Evolutionary conservation across 1,140 invertebrate genomes (phyloP).

Genomic region (Monomorium pharaonis): DNA sequence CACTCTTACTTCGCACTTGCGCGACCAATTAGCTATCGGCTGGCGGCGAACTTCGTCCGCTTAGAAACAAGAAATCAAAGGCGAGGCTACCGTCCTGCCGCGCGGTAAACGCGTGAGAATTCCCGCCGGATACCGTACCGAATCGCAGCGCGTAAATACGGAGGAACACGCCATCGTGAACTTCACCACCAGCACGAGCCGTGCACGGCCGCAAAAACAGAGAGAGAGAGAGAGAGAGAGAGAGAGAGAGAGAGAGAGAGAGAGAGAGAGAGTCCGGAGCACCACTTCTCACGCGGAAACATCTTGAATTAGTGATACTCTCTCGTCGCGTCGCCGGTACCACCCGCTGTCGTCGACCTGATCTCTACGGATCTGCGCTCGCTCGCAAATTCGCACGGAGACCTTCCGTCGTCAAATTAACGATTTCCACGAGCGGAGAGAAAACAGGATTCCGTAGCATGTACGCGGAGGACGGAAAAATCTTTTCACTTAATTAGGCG

Average conservation of each 20-base stretch:
- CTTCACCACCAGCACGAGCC: not conserved
- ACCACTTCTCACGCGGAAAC: constrained; percentile 68
- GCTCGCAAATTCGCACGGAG: constrained; percentile 62
- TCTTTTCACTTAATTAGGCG: constrained; percentile 43
- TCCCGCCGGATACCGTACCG: constrained; percentile 25
- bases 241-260: not conserved
- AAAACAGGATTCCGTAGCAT: constrained; percentile 43
- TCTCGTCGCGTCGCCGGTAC: constrained; percentile 60
- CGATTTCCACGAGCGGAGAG: not conserved
- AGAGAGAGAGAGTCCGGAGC: constrained; percentile 27
- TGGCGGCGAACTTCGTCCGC: not conserved
- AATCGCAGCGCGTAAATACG: constrained; percentile 44
- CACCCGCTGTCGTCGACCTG: constrained; percentile 57
- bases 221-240: not conserved
- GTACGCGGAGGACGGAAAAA: not conserved
- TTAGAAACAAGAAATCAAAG: constrained; percentile 43
- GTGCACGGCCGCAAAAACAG: not conserved
- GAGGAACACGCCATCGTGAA: not conserved
- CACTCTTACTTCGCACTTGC: constrained; percentile 27
- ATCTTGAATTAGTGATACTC: constrained; percentile 64
- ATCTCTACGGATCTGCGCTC: constrained; percentile 55
- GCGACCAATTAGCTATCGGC: constrained; percentile 43
- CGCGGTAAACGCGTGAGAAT: constrained; percentile 60
- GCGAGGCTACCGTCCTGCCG: constrained; percentile 6
- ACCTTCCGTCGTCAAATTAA: constrained; percentile 54